Percentiles rank a stretch among this genome's conserved stretches.
Conservation (phyloP, 1,140 invertebrate genomes). For the Drosophila sucinea region DNA sequence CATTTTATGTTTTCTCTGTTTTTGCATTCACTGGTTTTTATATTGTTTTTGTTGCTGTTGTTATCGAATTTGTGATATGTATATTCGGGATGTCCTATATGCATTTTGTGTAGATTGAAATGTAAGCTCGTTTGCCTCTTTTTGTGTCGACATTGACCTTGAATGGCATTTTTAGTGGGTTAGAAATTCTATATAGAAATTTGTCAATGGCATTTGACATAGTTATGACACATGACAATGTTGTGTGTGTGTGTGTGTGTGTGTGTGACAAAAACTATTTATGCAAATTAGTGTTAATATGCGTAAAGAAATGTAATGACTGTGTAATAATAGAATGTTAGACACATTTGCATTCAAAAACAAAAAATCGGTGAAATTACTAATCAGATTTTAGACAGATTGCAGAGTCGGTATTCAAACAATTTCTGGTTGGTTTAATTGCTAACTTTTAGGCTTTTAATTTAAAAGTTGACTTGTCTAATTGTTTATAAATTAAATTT, state of each 20-base stretch:
- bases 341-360: not conserved
- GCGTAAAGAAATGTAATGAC: not conserved
- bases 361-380: not conserved
- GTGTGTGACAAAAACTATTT: constrained; percentile 32
- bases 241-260: not conserved
- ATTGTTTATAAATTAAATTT: too few relatives aligned
- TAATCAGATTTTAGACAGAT: too few relatives aligned
- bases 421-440: too few relatives aligned
- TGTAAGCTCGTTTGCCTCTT: constrained; percentile 24
- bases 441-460: too few relatives aligned
- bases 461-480: too few relatives aligned
- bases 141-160: constrained; percentile 61
- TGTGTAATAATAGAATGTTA: not conserved
- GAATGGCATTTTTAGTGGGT: constrained; percentile 52
- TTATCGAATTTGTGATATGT: constrained; percentile 38
- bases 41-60: constrained; percentile 43
- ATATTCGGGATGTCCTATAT: constrained; percentile 12
- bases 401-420: too few relatives aligned
- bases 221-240: constrained; percentile 10
- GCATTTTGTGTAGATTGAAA: constrained; percentile 65
- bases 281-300: constrained; percentile 15
- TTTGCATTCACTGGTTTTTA: not conserved
- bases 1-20: constrained; percentile 32
- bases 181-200: constrained; percentile 46
- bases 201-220: constrained; percentile 41